phyloP scores from a whole-genome alignment of 2,797 vertebrate genomes.

The Channallabes apus region DNA sequence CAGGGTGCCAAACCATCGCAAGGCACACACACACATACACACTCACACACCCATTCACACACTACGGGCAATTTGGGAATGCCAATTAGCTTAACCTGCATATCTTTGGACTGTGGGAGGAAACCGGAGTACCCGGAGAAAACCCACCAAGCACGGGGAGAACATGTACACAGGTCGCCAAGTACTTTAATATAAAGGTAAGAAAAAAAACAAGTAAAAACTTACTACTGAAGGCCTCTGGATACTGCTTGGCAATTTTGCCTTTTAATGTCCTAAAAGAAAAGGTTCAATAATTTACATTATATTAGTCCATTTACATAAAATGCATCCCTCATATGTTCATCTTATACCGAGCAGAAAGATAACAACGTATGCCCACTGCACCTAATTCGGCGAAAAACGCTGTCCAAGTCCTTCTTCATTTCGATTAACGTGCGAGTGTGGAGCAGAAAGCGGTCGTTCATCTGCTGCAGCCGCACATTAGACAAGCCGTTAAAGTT shows the following conservation, averaged over 20 bases:
- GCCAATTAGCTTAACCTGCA: too few species aligned
- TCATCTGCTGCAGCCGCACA: conserved; percentile 93
- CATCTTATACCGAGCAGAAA: conserved; percentile 75
- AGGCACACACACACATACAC: too few species aligned
- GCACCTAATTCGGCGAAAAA: conserved; percentile 94
- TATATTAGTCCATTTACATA: not conserved
- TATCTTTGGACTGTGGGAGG: too few species aligned
- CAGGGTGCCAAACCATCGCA: too few species aligned
- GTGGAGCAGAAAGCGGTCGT: conserved; percentile 89
- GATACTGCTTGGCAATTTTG: conserved; percentile 93
- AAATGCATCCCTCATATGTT: not conserved
- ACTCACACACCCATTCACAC: too few species aligned
- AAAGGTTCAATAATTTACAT: not conserved
- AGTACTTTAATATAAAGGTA: not conserved
- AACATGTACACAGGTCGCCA: too few species aligned
- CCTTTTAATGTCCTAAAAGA: conserved; percentile 85
- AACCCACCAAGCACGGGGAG: too few species aligned
- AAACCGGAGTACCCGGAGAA: too few species aligned
- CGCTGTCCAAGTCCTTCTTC: conserved; percentile 94
- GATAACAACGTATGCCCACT: not conserved
- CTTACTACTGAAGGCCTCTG: conserved; percentile 96
- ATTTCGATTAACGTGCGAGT: conserved; percentile 91
- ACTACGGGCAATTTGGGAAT: too few species aligned
- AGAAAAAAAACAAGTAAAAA: conserved; percentile 52
- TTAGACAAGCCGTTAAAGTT: conserved; percentile 96